Percentiles rank a stretch among this genome's conserved stretches.
Evolutionary conservation across 2,113 vertebrate genomes (phyloP).

Genomic region (Oreochromis aureus): DNA sequence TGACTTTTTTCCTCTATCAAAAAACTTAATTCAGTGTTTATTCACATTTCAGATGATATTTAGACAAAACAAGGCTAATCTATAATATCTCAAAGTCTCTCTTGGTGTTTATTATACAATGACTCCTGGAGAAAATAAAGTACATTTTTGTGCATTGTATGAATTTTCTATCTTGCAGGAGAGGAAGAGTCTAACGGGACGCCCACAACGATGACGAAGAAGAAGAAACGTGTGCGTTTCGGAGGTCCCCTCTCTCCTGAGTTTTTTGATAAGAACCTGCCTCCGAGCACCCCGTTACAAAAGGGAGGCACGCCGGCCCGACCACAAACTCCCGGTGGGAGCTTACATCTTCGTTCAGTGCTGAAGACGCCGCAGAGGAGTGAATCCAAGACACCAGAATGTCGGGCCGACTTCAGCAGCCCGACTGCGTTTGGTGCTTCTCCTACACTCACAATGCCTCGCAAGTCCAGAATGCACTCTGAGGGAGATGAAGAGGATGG

Average conservation of each 20-base stretch:
- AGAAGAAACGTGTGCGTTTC: conserved; percentile 70
- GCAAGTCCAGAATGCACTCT: neutral
- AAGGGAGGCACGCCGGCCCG: conserved; percentile 60
- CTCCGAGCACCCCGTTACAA: conserved; percentile 73
- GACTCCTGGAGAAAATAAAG: neutral
- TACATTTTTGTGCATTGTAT: neutral
- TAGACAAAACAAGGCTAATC: neutral
- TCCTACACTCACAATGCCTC: neutral
- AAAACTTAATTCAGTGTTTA: neutral
- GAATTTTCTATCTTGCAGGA: neutral
- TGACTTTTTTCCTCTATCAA: neutral
- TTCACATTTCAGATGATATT: neutral
- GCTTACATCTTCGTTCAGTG: conserved; percentile 34
- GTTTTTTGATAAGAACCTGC: conserved; percentile 72
- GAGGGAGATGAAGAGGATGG: neutral
- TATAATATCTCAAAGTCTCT: neutral
- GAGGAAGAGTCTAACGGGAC: neutral
- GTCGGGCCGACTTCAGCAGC: conserved; percentile 32
- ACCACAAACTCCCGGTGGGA: conserved; percentile 22
- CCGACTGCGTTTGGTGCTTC: conserved; percentile 34
- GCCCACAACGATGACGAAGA: neutral
- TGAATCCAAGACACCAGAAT: neutral
- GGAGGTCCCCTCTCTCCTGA: conserved; percentile 72
- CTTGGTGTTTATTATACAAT: neutral
- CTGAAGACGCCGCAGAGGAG: conserved; percentile 64